Base-by-base conservation (phyloP, 2,113 vertebrate genomes). In the Agelaius phoeniceus region DNA sequence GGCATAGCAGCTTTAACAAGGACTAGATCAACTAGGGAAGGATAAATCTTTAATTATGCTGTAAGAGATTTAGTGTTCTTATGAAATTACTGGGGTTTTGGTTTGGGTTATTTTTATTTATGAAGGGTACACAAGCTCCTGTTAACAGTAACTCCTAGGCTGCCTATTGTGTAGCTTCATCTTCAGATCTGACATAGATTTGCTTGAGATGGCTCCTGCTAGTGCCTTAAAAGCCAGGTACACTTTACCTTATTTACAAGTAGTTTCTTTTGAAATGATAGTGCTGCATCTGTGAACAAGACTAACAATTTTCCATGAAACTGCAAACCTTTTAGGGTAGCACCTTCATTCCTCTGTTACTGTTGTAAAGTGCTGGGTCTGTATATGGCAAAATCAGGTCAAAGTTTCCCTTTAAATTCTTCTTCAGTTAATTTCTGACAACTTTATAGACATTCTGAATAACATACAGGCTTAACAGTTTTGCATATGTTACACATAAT, bases 11-110 rank as follows among this genome's bases (percentile, higher is more conserved):
- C 54, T 92, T 77, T 78, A 84, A 62, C 31, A 80, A 67, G 61
- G 61, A 52, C 28, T 88, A 48, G 33, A 23, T 74, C 24, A 61
- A 9, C 61, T 68, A 44, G 68, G 46, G 61, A 90, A 84, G 44
- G 76, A 78, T 72, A 81, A 90, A 62, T 78, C 51, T 75, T 81
- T 84, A 80, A 86, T 93, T 96, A 81, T n/a, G 30, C 77, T 93
- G 57, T 23, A 72, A 81, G 31, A 73, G 14, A 46, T 63, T 61
- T 41, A 23, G 5, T 15, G 2, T 77, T 86, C 78, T 74, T 48
- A 21, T 55, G n/a, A 71, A 71, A 75, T 33, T 23, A 67, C 10
- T 3, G 1, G 10, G 8, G 14, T 49, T 65, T 35, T 57, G 37
- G 17, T 68, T 68, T 48, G 84, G 12, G 27, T 54, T 62, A 21